A percentile compares a stretch with the other conserved stretches of the same genome.
phyloP scores from a whole-genome alignment of 2,797 vertebrate genomes.

The Cyclopterus lumpus region DNA sequence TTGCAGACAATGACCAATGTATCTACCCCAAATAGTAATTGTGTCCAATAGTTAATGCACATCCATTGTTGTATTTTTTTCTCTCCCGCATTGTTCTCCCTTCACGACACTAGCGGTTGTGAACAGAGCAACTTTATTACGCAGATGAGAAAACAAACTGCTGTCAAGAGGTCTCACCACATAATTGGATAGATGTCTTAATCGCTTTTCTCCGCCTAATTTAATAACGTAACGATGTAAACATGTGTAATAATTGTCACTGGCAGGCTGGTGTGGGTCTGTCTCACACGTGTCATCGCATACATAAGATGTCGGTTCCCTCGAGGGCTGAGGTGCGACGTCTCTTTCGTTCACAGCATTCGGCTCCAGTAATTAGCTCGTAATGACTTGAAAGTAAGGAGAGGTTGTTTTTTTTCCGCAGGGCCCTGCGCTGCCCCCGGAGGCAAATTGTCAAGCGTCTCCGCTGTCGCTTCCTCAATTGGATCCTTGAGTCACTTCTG shows the following conservation, averaged over 20 bases:
- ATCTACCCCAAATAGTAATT: constrained; percentile 5
- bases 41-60: not conserved
- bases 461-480: constrained; percentile 28
- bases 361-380: constrained; percentile 66
- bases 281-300: constrained; percentile 27
- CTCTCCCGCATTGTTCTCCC: not conserved
- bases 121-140: constrained; percentile 37
- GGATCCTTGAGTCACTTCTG: constrained; percentile 47
- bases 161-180: constrained; percentile 47
- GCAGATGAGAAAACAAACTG: constrained; percentile 47
- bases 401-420: constrained; percentile 41
- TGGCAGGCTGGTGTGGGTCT: constrained; percentile 55
- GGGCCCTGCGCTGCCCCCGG: constrained; percentile 31
- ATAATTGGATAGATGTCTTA: constrained; percentile 60
- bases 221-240: constrained; percentile 60
- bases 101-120: not conserved
- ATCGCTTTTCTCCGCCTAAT: constrained; percentile 60
- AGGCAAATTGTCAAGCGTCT: constrained; percentile 47
- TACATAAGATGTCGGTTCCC: constrained; percentile 53
- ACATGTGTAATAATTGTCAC: constrained; percentile 53
- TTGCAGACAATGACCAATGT: constrained; percentile 3
- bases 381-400: constrained; percentile 60
- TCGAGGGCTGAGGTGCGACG: constrained; percentile 49
- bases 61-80: not conserved
- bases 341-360: constrained; percentile 53